Evolutionary conservation across 2,888 invertebrate species (phyloP), one percentile per base, ranked within the genome.

Genomic region (Brachynemurus nebulosus): DNA sequence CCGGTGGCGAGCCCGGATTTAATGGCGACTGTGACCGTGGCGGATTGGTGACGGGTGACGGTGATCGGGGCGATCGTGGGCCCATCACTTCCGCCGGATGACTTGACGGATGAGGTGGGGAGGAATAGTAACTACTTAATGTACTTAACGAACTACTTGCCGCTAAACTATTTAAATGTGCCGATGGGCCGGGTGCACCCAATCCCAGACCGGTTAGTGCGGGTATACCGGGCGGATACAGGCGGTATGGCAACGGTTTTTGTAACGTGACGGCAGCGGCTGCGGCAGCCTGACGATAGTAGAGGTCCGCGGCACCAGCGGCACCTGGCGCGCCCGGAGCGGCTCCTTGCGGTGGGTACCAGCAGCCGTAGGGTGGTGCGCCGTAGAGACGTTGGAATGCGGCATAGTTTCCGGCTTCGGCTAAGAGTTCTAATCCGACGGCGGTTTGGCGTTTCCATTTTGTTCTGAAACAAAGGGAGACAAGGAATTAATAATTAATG

Each of bases 361-460:
- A 76, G 46, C 73, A 74, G 35, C 75, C 73, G 63, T 85, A 85
- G 0, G 82, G 79, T 9, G 76, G 76, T 0, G 77, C 76, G 8
- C 86, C 86, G 67, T 90, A 91, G 50, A 97, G 72, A 49, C 96
- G 77, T 68, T 96, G 96, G 59, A 98, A 90, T n/a, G 97, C 97
- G 1, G 95, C 95, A 67, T 91, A 92, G 70, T 96, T 97, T 7
- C 93, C 93, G 0, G 96, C 93, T 64, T 98, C 98, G 2, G 95
- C 92, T 45, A 98, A 70, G 33, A 98, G 76, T 63, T 98, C 98
- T 54, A 96, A 67, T 0, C 97, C 96, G 2, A 97, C 97, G 1
- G 97, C 93, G 12, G 97, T 95, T 66, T 97, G 97, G 2, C 97
- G 80, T 67, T 97, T 97, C 97, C 97, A 98, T 72, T 97, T 97